These are phyloP conservation scores for Tiliacea aurago DNA, from an alignment of 2,888 invertebrate species.

Conservation along the genomic window DNA sequence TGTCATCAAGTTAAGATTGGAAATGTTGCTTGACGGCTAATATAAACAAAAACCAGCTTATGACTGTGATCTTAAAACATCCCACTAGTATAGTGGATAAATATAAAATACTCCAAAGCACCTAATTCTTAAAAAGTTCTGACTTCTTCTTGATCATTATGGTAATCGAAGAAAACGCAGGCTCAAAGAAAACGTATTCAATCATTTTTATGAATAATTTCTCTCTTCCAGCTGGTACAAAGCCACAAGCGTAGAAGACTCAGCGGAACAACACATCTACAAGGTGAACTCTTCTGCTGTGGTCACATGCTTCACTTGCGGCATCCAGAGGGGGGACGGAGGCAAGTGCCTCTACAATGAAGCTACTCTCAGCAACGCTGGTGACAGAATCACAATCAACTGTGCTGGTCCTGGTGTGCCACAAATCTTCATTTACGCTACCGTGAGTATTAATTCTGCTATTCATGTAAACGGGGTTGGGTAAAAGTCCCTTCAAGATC, in stretches of 20 bases:
- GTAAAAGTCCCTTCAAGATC: too few species aligned
- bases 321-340: constrained; percentile 86
- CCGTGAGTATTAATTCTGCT: constrained; percentile 79
- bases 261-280: constrained; percentile 95
- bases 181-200: not conserved
- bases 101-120: not conserved
- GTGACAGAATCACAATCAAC: constrained; percentile 93
- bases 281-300: constrained; percentile 90
- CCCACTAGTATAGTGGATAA: too few species aligned
- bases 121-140: not conserved
- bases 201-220: not conserved
- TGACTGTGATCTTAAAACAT: too few species aligned
- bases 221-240: constrained; percentile 93
- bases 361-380: constrained; percentile 92
- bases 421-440: constrained; percentile 91
- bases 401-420: constrained; percentile 97
- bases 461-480: not conserved
- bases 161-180: not conserved
- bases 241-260: constrained; percentile 94
- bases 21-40: not conserved
- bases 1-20: not conserved
- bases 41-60: not conserved
- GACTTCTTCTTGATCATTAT: too few species aligned
- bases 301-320: constrained; percentile 94
- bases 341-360: constrained; percentile 92